phyloP scores from a whole-genome alignment of 2,113 vertebrate genomes.

The Tichodroma muraria region DNA sequence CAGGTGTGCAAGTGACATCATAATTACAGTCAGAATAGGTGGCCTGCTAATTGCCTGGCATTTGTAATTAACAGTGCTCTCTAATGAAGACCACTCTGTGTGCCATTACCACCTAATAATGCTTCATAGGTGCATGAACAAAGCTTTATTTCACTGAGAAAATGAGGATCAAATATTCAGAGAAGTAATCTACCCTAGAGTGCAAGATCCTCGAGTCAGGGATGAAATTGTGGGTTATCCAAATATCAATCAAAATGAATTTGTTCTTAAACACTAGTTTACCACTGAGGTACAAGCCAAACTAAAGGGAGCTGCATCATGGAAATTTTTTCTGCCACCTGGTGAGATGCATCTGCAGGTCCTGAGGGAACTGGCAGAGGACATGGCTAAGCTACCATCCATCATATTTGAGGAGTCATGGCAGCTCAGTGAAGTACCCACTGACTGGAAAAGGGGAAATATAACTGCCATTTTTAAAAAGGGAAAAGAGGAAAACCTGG shows the following conservation, averaged over 20 bases:
- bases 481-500: background rate
- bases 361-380: background rate
- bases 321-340: background rate
- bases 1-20: background rate
- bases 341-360: background rate
- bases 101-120: background rate
- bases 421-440: background rate
- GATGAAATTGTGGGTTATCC: background rate
- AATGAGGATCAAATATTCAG: background rate
- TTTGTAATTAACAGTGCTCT: constrained; percentile 9
- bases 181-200: background rate
- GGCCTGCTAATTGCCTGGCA: background rate
- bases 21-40: constrained; percentile 10
- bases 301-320: background rate
- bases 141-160: background rate
- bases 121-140: background rate
- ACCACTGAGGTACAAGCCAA: background rate
- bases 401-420: background rate
- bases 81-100: background rate
- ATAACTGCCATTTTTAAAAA: background rate
- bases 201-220: background rate
- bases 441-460: background rate
- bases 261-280: background rate
- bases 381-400: background rate
- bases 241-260: background rate